Evolutionary conservation across 2,113 vertebrate species (phyloP), one percentile per base, ranked within the genome.

Genomic region (Tauraco erythrolophus): DNA sequence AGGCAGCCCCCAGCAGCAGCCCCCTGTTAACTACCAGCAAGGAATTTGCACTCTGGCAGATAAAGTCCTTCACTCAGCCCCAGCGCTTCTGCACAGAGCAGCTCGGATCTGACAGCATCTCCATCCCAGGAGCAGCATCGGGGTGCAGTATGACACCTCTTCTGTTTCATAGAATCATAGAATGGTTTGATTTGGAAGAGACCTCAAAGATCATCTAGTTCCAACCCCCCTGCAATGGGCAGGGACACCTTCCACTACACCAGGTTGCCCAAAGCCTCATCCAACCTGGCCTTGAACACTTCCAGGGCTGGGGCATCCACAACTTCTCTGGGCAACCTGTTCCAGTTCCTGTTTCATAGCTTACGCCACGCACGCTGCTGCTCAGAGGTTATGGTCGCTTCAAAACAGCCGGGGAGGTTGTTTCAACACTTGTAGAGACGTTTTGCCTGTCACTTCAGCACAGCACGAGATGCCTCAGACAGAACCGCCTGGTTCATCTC

Each of bases 1-100:
- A 66, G 17, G 68, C 91, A 80, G 81, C 70, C 93, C 89, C 75
- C 75, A 70, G 64, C 74, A 90, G 87, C 82, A 96, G 68, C 93
- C 92, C 84, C 66, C 78, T 78, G 89, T 94, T 96, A 95, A 96
- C 96, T 94, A 81, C 88, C 33, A 1, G 57, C 81, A 94, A 96
- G 95, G 91, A 97, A 93, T 92, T 89, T 93, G 89, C 88, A 87
- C 87, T 84, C 85, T 46, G 86, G 88, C 84, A 91, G 94, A 93
- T 91, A 79, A 97, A 94, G 92, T 65, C 66, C 57, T 37, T 93
- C 64, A 19, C 54, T 79, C 35, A 13, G 62, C 77, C 60, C 30
- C 21, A 24, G 43, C 0, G 2, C 28, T 5, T 57, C 58, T 19
- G 24, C 77, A 91, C 88, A 80, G 25, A 96, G 80, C 77, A 70